These are phyloP conservation scores for Perdix hodgsoniae DNA, from an alignment of 2,797 vertebrate species.

Conservation along the genomic window DNA sequence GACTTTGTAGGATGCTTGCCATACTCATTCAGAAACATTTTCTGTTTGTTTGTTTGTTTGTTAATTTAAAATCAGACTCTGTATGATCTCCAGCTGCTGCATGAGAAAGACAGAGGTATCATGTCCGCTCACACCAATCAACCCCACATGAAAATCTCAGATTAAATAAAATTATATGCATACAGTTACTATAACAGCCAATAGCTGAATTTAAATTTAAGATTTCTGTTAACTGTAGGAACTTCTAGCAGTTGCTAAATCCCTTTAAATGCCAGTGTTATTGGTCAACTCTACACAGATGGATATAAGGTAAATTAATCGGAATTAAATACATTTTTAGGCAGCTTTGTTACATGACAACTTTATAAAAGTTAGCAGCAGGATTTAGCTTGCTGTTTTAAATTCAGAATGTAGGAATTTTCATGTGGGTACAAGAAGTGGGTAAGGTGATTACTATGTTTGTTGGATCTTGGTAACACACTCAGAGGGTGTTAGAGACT, in stretches of 20 bases:
- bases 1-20: background rate
- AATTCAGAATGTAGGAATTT: background rate
- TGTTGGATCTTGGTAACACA: background rate
- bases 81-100: background rate
- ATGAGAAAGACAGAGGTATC: background rate
- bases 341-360: background rate
- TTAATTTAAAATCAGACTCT: background rate
- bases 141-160: background rate
- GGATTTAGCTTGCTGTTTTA: background rate
- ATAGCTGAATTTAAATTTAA: background rate
- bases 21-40: background rate
- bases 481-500: background rate
- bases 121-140: background rate
- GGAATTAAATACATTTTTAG: background rate
- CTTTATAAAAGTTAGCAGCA: background rate
- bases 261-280: background rate
- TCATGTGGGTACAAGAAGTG: background rate
- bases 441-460: background rate
- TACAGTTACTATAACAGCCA: background rate
- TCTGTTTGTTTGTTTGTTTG: too few relatives aligned
- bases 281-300: background rate
- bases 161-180: background rate
- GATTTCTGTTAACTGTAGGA: background rate
- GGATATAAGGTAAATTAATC: background rate
- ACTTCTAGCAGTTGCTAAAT: background rate